phyloP scores from a whole-genome alignment of 2,113 vertebrate species.

The Rhynchopsitta pachyrhyncha region DNA sequence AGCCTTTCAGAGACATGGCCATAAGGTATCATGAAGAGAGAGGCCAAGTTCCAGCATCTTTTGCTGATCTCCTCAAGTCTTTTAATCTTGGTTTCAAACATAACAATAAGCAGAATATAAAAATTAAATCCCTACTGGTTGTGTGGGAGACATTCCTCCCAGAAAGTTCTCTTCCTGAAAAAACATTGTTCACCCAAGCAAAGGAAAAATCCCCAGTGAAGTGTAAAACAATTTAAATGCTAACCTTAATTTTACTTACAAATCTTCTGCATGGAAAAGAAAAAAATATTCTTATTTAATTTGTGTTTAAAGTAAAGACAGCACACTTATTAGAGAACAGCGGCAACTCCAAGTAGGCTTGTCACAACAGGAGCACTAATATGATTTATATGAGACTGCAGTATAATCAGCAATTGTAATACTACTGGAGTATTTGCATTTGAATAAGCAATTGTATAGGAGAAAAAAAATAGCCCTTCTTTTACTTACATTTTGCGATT shows the following conservation, averaged over 20 bases:
- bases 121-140: neutral
- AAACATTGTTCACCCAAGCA: neutral
- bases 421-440: neutral
- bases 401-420: neutral
- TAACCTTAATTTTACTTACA: neutral
- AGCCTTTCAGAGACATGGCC: neutral
- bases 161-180: neutral
- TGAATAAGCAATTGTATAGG: neutral
- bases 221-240: neutral
- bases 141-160: neutral
- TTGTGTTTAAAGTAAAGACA: neutral
- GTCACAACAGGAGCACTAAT: neutral
- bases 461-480: accelerated
- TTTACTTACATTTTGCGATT: neutral
- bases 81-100: neutral
- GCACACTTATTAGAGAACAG: neutral
- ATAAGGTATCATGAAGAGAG: neutral
- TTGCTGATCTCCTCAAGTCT: neutral
- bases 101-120: neutral
- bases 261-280: neutral
- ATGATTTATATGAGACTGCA: neutral
- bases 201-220: neutral
- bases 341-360: neutral
- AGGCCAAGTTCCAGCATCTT: neutral
- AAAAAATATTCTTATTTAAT: neutral